Percentiles rank a stretch among this genome's conserved stretches.
Conservation (phyloP, 2,797 vertebrate species). For the Sebastes vulpes region DNA sequence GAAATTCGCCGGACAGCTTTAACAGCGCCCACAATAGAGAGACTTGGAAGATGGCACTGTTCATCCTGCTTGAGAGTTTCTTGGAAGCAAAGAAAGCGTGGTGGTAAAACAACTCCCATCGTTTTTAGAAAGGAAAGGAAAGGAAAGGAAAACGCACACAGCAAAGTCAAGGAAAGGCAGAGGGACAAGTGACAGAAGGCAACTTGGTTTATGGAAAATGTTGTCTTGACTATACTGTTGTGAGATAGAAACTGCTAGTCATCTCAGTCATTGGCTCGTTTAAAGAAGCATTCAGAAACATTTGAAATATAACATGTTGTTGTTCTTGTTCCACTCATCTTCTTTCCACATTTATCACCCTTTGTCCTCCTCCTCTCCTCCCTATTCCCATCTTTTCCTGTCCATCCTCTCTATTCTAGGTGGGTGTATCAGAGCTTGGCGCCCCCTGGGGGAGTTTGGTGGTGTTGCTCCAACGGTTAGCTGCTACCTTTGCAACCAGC, state of each 20-base stretch:
- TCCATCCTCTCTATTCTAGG: slow-evolving; percentile 37
- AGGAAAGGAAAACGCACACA: slow-evolving; percentile 12
- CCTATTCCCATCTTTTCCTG: background rate
- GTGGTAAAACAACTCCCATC: slow-evolving; percentile 17
- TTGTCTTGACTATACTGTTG: background rate
- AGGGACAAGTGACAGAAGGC: slow-evolving; percentile 10
- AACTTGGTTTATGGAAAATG: background rate
- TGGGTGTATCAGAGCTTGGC: slow-evolving; percentile 88
- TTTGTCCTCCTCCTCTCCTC: background rate
- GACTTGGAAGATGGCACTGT: slow-evolving; percentile 42
- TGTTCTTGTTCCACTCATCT: background rate
- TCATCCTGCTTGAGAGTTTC: slow-evolving; percentile 28
- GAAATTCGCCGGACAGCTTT: slow-evolving; percentile 35
- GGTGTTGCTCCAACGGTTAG: slow-evolving; percentile 86
- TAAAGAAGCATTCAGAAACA: background rate
- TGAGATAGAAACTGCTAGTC: background rate
- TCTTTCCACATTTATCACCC: background rate
- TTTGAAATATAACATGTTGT: background rate
- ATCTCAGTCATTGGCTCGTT: background rate
- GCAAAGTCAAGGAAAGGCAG: background rate
- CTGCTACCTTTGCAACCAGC: slow-evolving; percentile 85
- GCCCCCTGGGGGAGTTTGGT: slow-evolving; percentile 88
- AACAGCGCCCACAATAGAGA: slow-evolving; percentile 17
- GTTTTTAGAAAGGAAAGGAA: slow-evolving; percentile 8
- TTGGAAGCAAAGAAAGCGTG: slow-evolving; percentile 28